Evolutionary conservation across 2,888 invertebrate species (phyloP).

Genomic region (Octodonta nipae): DNA sequence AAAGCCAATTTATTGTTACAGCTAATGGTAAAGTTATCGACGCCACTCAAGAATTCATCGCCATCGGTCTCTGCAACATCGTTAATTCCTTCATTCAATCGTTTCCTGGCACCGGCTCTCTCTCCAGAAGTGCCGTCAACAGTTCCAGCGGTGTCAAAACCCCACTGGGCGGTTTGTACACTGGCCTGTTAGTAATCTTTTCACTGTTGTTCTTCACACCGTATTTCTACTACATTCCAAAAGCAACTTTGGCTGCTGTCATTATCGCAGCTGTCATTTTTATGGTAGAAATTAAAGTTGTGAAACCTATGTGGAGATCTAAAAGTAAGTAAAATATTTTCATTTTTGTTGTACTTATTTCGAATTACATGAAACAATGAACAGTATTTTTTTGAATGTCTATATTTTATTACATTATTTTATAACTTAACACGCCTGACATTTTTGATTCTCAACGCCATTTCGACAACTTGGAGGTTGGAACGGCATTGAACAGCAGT

Average conservation of each 20-base stretch:
- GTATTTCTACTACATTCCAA: slow-evolving; percentile 76
- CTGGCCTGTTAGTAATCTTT: slow-evolving; percentile 66
- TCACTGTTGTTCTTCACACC: slow-evolving; percentile 78
- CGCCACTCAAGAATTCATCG: slow-evolving; percentile 82
- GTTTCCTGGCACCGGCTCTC: slow-evolving; percentile 73
- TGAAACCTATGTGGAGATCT: slow-evolving; percentile 77
- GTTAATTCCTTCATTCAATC: slow-evolving; percentile 76
- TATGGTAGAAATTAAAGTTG: slow-evolving; percentile 78
- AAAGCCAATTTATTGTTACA: slow-evolving; percentile 30
- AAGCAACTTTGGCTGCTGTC: slow-evolving; percentile 72
- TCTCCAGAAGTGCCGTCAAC: slow-evolving; percentile 77
- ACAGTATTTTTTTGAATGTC: too few relatives aligned
- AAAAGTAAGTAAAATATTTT: slow-evolving; percentile 71
- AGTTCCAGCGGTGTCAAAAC: slow-evolving; percentile 81
- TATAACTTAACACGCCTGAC: neutral
- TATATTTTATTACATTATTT: neutral
- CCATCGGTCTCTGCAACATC: slow-evolving; percentile 69
- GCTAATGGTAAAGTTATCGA: slow-evolving; percentile 69
- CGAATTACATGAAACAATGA: neutral
- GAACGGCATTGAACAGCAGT: too few relatives aligned
- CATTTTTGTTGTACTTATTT: neutral
- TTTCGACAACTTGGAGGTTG: too few relatives aligned
- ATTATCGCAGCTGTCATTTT: slow-evolving; percentile 86
- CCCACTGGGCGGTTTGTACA: slow-evolving; percentile 72
- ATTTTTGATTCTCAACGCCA: too few relatives aligned